Evolutionary conservation across 2,113 vertebrate species (phyloP), one percentile per base, ranked within the genome.

Genomic region (Gallinago media): DNA sequence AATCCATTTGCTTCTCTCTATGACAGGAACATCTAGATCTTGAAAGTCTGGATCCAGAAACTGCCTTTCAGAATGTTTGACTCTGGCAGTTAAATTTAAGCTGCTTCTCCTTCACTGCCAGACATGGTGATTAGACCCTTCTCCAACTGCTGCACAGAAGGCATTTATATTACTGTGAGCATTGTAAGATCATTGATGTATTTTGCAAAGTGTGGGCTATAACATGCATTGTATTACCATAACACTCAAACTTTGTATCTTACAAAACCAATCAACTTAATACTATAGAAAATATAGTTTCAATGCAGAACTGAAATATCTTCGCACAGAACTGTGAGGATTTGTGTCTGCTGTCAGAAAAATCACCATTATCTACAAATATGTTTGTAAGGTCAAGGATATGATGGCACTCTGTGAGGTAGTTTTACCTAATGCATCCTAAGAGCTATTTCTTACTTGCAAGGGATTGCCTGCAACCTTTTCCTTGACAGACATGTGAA

Each of bases 261-360:
- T 49, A 56, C 13, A 74, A 38, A 77, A 86, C 47, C 1, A 3
- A 90, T 31, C 3, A 8, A 65, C 73, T 63, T 73, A 70, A 67
- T 61, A 62, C 19, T 12, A 65, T 0, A 22, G 50, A 61, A 91
- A 86, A 75, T 36, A 86, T 0, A 76, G 12, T 40, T 86, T 68
- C 68, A 82, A 56, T 36, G 65, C 29, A 67, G 65, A 88, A 49
- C 20, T 83, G 58, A 92, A 86, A 74, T 88, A 74, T 77, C 78
- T 84, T 77, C 38, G 29, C 31, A 74, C 44, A 72, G 47, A 84
- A 65, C 46, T 68, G 59, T 42, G 32, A 80, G 79, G 85, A 96
- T 93, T 92, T 93, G 79, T 84, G 72, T 84, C 36, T 83, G 72
- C 72, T 95, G 68, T 85, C 76, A 77, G 76, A 91, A 67, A n/a